Evolutionary conservation across 2,797 vertebrate species (phyloP).

Genomic region (Chiroxiphia lanceolata): DNA sequence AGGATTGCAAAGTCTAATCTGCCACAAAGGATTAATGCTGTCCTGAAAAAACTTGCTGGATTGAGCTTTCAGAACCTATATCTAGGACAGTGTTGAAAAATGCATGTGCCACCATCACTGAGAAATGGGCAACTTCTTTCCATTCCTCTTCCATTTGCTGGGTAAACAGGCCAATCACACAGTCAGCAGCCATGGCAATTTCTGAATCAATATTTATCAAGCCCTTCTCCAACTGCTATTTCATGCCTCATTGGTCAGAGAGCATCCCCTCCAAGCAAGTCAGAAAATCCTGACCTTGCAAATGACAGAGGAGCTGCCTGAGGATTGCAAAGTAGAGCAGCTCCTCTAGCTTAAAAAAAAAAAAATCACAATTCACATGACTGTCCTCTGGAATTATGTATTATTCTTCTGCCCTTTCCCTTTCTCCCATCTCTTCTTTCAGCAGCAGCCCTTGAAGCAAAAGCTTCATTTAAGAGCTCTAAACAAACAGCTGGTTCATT

Average conservation of each 20-base stretch:
- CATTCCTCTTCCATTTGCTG: constrained; percentile 32
- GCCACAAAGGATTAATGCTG: neutral
- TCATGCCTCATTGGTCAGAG: constrained; percentile 68
- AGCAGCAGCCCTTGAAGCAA: neutral
- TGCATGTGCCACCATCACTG: constrained; percentile 5
- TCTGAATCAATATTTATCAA: constrained; percentile 76
- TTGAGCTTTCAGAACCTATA: constrained; percentile 13
- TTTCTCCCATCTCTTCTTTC: neutral
- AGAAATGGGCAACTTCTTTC: constrained; percentile 42
- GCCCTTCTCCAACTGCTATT: constrained; percentile 65
- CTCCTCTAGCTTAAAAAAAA: neutral
- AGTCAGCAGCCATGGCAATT: constrained; percentile 61
- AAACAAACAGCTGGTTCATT: constrained; percentile 31
- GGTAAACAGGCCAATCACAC: constrained; percentile 48
- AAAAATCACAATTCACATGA: neutral
- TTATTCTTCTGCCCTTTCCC: neutral
- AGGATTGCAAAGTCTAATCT: neutral
- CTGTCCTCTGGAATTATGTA: neutral
- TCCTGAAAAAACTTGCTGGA: neutral
- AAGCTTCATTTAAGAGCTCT: constrained; percentile 12
- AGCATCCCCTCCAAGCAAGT: constrained; percentile 45
- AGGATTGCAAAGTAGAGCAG: neutral
- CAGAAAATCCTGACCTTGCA: constrained; percentile 66
- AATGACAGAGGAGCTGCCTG: constrained; percentile 11
- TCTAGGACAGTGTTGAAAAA: constrained; percentile 43